These are phyloP conservation scores for Huso huso DNA, from an alignment of 2,797 vertebrate species.

Conservation along the genomic window DNA sequence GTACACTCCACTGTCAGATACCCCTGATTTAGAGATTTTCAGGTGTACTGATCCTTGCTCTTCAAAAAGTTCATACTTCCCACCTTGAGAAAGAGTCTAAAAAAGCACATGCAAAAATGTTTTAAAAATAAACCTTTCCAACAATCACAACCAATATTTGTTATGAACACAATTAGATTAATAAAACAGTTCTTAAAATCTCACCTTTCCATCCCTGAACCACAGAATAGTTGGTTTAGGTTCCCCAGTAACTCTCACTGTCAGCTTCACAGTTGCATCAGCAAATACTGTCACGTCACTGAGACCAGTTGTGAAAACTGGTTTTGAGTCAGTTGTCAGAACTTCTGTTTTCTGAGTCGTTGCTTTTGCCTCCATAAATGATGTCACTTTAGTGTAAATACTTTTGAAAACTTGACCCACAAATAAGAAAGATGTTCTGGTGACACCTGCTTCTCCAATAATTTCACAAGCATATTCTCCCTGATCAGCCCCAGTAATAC, in stretches of 20 bases:
- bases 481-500: slow-evolving; percentile 76
- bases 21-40: slow-evolving; percentile 53
- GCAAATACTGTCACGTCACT: slow-evolving; percentile 43
- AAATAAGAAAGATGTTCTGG: slow-evolving; percentile 85
- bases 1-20: slow-evolving; percentile 59
- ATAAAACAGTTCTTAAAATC: too few relatives aligned
- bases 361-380: slow-evolving; percentile 61
- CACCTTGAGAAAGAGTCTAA: slow-evolving; percentile 53
- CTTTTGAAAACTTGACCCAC: slow-evolving; percentile 81
- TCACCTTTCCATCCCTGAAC: slow-evolving; percentile 66
- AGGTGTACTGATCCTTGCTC: slow-evolving; percentile 51
- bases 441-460: slow-evolving; percentile 74
- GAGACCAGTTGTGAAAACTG: slow-evolving; percentile 48
- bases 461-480: slow-evolving; percentile 93
- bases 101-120: slow-evolving; percentile 23
- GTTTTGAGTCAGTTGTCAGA: slow-evolving; percentile 33
- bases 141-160: too few relatives aligned
- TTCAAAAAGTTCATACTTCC: slow-evolving; percentile 63
- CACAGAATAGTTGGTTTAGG: slow-evolving; percentile 50
- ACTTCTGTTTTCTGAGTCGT: slow-evolving; percentile 59
- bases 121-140: not conserved
- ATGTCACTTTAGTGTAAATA: slow-evolving; percentile 67
- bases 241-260: slow-evolving; percentile 51
- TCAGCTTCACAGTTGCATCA: slow-evolving; percentile 45
- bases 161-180: too few relatives aligned